These are phyloP conservation scores for Mizuhopecten yessoensis DNA, from an alignment of 1,140 invertebrate species.

Conservation along the genomic window DNA sequence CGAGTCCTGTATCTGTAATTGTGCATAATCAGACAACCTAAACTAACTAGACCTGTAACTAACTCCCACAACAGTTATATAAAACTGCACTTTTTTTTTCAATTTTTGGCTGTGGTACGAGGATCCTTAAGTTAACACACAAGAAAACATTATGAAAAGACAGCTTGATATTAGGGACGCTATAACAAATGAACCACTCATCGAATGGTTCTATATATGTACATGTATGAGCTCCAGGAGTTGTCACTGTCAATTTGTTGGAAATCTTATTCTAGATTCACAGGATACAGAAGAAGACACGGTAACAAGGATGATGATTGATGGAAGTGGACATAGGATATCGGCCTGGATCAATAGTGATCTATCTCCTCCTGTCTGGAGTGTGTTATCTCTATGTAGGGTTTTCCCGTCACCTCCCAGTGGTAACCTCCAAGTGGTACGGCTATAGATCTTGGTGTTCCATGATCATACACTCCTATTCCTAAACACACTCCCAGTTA, in stretches of 20 bases:
- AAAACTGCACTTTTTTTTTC: no score
- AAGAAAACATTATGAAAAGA: no score
- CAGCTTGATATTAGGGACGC: no score
- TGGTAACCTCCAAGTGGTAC: no score
- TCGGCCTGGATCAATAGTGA: neutral
- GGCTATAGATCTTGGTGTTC: neutral
- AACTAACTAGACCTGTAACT: no score
- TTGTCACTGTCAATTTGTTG: neutral
- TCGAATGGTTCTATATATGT: neutral
- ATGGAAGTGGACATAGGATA: neutral
- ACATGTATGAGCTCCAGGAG: neutral
- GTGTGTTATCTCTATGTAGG: neutral
- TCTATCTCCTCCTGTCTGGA: neutral
- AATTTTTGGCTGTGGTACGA: no score
- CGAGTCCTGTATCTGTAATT: no score
- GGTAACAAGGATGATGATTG: neutral
- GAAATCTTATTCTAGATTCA: neutral
- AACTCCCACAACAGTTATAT: no score
- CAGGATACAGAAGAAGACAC: neutral
- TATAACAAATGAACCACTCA: no score
- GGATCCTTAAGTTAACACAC: no score
- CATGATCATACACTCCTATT: neutral
- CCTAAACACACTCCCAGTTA: neutral
- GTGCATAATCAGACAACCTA: no score
- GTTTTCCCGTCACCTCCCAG: neutral